phyloP scores from a whole-genome alignment of 2,113 vertebrate genomes.

The Petromus typicus region DNA sequence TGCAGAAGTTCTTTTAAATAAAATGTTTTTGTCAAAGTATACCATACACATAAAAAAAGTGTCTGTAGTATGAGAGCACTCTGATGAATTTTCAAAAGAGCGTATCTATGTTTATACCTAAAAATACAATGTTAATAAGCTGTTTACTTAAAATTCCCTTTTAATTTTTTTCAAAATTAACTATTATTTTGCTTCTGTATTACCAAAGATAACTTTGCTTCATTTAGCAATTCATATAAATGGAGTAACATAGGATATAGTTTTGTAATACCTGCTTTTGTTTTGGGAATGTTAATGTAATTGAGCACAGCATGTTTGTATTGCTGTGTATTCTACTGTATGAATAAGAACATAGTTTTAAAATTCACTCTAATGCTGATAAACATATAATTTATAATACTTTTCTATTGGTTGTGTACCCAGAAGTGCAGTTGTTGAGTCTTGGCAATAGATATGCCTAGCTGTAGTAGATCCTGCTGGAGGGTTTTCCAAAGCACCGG shows the following conservation, averaged over 20 bases:
- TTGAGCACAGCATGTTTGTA: background rate
- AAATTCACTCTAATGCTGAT: background rate
- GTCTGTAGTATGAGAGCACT: background rate
- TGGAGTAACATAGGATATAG: background rate
- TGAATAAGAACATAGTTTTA: background rate
- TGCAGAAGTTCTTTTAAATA: background rate
- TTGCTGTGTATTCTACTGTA: background rate
- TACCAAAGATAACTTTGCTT: background rate
- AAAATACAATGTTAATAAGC: background rate
- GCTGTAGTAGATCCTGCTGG: background rate
- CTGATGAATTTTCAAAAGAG: background rate
- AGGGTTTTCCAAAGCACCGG: background rate
- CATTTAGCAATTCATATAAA: background rate
- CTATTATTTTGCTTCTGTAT: background rate
- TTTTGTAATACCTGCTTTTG: background rate
- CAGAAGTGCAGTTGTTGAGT: background rate
- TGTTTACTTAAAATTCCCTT: background rate
- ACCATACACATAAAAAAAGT: background rate
- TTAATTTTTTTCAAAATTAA: background rate
- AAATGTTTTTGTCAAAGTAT: background rate
- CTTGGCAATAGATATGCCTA: background rate
- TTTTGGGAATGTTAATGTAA: background rate
- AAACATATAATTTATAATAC: background rate
- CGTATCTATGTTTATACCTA: background rate
- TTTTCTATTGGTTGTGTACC: background rate